Conservation (phyloP, 2,797 vertebrate species). For the Dendrocincla tyrannina region DNA sequence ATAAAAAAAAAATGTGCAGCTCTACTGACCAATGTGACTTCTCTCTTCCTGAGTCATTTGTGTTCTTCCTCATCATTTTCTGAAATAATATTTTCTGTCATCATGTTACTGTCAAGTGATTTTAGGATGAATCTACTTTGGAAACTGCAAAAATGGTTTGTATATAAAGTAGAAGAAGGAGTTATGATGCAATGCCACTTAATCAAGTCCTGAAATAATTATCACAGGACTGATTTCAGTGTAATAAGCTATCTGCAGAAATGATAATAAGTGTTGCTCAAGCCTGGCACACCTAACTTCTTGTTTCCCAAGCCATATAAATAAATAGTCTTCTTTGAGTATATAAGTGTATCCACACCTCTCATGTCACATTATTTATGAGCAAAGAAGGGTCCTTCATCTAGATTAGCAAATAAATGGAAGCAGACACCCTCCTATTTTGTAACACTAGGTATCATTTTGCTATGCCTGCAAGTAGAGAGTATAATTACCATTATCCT, state of each 20-base stretch:
- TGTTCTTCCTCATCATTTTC: neutral
- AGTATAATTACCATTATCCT: neutral
- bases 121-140: neutral
- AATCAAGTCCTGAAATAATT: conserved; percentile 5
- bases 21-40: neutral
- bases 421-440: neutral
- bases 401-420: neutral
- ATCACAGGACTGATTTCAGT: conserved; percentile 10
- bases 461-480: neutral
- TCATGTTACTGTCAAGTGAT: neutral
- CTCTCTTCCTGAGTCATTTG: neutral
- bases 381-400: neutral
- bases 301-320: conserved; percentile 25
- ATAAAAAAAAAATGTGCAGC: neutral
- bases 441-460: neutral
- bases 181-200: neutral
- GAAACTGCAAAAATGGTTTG: neutral
- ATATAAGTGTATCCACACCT: neutral
- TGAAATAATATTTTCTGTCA: neutral
- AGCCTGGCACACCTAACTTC: conserved; percentile 52
- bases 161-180: neutral
- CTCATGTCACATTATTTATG: conserved; percentile 13
- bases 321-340: neutral
- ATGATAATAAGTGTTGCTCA: conserved; percentile 37
- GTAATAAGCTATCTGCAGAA: conserved; percentile 22